phyloP scores from a whole-genome alignment of 2,797 vertebrate species.

The Austrolebias charrua region DNA sequence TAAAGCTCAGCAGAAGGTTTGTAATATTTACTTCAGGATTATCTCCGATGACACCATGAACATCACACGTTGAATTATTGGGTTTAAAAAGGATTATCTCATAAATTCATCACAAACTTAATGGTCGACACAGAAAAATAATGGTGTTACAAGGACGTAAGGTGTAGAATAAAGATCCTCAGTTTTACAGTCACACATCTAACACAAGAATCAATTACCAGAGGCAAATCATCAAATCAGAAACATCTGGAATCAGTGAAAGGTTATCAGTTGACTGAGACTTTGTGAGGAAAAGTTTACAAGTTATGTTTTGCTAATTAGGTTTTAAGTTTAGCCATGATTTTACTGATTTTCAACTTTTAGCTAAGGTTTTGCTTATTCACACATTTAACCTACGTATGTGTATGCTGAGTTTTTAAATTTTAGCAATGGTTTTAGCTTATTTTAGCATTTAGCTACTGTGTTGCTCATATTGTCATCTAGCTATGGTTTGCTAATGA shows the following conservation, averaged over 20 bases:
- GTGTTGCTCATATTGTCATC: too few species aligned
- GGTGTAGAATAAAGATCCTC: not conserved
- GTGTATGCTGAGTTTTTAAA: too few species aligned
- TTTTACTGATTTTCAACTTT: too few species aligned
- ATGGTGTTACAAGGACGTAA: not conserved
- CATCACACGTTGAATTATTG: not conserved
- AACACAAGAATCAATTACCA: not conserved
- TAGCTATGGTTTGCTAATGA: too few species aligned
- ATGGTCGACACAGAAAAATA: not conserved
- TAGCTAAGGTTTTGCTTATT: too few species aligned
- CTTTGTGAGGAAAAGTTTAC: too few species aligned
- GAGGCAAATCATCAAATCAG: not conserved
- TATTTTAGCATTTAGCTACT: too few species aligned
- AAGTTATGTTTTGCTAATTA: too few species aligned
- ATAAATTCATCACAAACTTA: not conserved
- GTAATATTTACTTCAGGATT: conserved; percentile 29
- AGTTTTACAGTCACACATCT: not conserved
- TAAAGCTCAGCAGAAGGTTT: conserved; percentile 46
- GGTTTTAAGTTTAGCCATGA: too few species aligned
- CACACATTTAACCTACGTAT: too few species aligned
- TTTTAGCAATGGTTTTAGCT: too few species aligned
- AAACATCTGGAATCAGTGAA: not conserved
- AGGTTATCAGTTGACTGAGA: not conserved
- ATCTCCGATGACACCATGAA: conserved; percentile 21
- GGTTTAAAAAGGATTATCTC: not conserved